Evolutionary conservation across 2,113 vertebrate species (phyloP).

Genomic region (Hippolais icterina): DNA sequence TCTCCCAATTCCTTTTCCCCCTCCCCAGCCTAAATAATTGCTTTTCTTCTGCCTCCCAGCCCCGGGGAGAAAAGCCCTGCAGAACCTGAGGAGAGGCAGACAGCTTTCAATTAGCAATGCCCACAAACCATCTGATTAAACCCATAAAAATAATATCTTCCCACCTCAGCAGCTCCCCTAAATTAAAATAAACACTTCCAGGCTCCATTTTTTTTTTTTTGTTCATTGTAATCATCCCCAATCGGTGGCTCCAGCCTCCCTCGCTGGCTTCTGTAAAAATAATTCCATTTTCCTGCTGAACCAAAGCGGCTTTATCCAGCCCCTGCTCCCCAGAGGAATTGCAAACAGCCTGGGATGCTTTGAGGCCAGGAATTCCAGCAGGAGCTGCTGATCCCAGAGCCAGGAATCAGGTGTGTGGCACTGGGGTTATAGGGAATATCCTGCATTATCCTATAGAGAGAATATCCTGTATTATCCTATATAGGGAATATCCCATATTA

Average conservation of each 20-base stretch:
- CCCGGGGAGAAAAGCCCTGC: background rate
- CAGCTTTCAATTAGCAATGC: background rate
- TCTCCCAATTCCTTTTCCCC: background rate
- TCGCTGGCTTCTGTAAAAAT: constrained; percentile 41
- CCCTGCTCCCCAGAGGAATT: background rate
- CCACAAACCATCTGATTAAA: constrained; percentile 27
- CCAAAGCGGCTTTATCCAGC: background rate
- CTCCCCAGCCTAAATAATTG: background rate
- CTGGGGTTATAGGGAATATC: background rate
- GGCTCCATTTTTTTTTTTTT: background rate
- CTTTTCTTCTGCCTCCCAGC: background rate
- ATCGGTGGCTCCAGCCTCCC: constrained; percentile 24
- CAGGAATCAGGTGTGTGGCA: background rate
- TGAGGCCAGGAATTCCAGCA: background rate
- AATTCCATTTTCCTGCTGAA: constrained; percentile 39
- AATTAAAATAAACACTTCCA: constrained; percentile 46
- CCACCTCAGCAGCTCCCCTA: background rate
- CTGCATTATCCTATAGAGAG: background rate
- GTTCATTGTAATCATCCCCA: constrained; percentile 42
- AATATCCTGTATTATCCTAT: background rate
- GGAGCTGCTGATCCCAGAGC: background rate
- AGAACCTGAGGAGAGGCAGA: background rate
- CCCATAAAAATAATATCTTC: constrained; percentile 28
- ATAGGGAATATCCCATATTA: too few relatives aligned
- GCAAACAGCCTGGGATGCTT: background rate